These are phyloP conservation scores for Illadopsis cleaveri DNA, from an alignment of 2,113 vertebrate genomes.

Conservation along the genomic window DNA sequence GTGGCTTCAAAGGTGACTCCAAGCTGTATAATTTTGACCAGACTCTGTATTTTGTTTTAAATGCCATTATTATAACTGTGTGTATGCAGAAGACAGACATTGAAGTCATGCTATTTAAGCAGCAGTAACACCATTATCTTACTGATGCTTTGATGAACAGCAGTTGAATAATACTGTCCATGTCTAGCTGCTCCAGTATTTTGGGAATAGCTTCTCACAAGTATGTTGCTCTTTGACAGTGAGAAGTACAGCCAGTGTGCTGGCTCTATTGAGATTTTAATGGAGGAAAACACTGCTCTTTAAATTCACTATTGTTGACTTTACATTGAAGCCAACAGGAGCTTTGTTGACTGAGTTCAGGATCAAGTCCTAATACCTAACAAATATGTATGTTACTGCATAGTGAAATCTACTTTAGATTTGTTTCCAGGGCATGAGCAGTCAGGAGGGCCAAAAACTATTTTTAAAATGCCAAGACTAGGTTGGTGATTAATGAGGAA, in stretches of 20 bases:
- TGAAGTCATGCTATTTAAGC: not conserved
- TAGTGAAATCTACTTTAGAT: not conserved
- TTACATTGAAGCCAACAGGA: not conserved
- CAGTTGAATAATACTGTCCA: not conserved
- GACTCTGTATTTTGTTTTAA: not conserved
- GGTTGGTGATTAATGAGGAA: slow-evolving; percentile 56
- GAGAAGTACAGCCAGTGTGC: not conserved
- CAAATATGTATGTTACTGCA: not conserved
- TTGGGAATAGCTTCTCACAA: not conserved
- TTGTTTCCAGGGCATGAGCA: not conserved
- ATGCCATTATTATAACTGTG: not conserved
- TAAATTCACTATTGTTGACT: not conserved
- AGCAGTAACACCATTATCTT: not conserved
- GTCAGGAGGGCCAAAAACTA: slow-evolving; percentile 4
- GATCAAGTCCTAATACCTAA: not conserved
- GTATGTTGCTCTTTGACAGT: not conserved
- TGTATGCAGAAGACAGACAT: not conserved
- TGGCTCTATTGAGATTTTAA: not conserved
- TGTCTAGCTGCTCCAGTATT: not conserved
- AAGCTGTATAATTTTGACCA: not conserved
- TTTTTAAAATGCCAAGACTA: slow-evolving; percentile 30
- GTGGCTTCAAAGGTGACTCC: not conserved
- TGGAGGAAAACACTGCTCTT: not conserved
- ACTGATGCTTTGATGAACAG: not conserved
- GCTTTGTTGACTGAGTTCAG: not conserved